phyloP scores from a whole-genome alignment of 2,888 invertebrate species.

The Diogma glabrata region DNA sequence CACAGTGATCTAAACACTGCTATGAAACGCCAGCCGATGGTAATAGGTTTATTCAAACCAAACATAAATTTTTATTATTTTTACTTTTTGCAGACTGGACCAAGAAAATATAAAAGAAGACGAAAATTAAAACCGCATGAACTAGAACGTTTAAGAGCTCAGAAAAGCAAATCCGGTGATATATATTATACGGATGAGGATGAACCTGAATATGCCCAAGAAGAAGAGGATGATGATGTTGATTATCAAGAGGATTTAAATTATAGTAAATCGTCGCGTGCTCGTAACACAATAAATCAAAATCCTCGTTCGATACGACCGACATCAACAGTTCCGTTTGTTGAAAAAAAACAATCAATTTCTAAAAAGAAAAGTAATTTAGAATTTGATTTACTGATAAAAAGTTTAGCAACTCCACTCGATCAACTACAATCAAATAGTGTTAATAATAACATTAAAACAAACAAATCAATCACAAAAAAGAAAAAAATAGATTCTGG shows the following conservation, averaged over 20 bases:
- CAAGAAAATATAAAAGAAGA: conserved; percentile 68
- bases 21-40: conserved; percentile 62
- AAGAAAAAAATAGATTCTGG: conserved; percentile 22
- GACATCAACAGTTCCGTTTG: neutral
- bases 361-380: neutral
- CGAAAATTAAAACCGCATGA: conserved; percentile 61
- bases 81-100: conserved; percentile 44
- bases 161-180: conserved; percentile 23
- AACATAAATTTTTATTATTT: neutral
- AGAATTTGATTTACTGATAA: neutral
- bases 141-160: conserved; percentile 34
- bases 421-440: conserved; percentile 21
- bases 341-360: neutral
- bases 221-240: conserved; percentile 35
- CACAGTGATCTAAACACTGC: conserved; percentile 81
- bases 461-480: conserved; percentile 22
- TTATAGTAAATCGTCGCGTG: conserved; percentile 8
- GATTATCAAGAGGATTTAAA: conserved; percentile 28
- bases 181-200: conserved; percentile 32
- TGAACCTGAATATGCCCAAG: conserved; percentile 22
- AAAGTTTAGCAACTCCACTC: conserved; percentile 13
- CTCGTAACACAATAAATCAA: neutral
- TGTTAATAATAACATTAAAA: conserved; percentile 20
- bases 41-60: conserved; percentile 21
- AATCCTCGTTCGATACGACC: neutral